A percentile compares a stretch with the other conserved stretches of the same genome.
Conservation (phyloP, 2,888 invertebrate species). For the Chironomus tentans region DNA sequence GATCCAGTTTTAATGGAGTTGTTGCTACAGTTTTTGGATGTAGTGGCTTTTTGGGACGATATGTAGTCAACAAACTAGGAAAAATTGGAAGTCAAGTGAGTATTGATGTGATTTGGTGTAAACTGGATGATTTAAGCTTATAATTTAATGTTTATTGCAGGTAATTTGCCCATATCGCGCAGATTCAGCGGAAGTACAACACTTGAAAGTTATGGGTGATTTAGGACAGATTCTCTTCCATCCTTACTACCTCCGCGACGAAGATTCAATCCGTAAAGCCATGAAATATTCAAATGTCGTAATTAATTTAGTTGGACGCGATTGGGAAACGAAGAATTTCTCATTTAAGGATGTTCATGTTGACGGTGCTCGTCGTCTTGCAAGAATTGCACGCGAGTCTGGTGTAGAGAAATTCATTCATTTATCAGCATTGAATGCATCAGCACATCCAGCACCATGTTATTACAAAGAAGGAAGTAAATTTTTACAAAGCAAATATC, state of each 20-base stretch:
- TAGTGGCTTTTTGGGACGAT: conserved; percentile 80
- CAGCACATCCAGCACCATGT: conserved; percentile 56
- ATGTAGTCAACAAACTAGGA: conserved; percentile 83
- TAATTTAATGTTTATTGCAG: conserved; percentile 44
- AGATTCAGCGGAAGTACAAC: conserved; percentile 68
- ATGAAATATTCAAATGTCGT: conserved; percentile 96
- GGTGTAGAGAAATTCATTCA: conserved; percentile 91
- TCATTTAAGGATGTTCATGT: conserved; percentile 79
- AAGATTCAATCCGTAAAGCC: conserved; percentile 71
- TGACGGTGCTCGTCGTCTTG: conserved; percentile 72
- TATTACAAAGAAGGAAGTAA: conserved; percentile 64
- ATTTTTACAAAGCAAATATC: conserved; percentile 67
- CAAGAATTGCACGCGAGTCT: conserved; percentile 57
- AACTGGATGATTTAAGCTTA: not conserved
- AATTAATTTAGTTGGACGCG: conserved; percentile 85
- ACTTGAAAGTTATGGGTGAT: conserved; percentile 81
- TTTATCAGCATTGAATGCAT: conserved; percentile 77
- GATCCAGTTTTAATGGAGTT: conserved; percentile 92
- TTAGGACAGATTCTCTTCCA: conserved; percentile 90
- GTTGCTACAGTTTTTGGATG: conserved; percentile 98
- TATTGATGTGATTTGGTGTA: not conserved
- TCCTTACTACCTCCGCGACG: conserved; percentile 75
- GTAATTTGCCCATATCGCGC: conserved; percentile 87
- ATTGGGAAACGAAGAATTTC: conserved; percentile 88
- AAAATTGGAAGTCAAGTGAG: conserved; percentile 71